Percentiles rank a stretch among this genome's conserved stretches.
phyloP scores from a whole-genome alignment of 1,140 invertebrate species.

The Ruditapes philippinarum region DNA sequence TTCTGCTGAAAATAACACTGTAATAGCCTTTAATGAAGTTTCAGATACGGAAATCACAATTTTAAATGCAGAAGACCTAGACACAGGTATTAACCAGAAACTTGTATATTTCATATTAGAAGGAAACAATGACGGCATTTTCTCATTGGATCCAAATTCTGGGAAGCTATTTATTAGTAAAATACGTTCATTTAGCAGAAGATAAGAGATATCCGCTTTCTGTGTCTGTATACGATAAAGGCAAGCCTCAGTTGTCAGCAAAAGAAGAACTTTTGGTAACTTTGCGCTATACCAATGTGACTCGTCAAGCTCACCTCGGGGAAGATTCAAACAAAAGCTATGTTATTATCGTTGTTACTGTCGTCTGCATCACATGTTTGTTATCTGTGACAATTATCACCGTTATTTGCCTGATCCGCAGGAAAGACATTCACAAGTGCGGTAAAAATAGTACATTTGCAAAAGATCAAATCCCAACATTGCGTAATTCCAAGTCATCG shows the following conservation, averaged over 20 bases:
- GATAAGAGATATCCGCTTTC: slow-evolving; percentile 64
- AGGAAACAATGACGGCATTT: slow-evolving; percentile 72
- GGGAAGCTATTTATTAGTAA: slow-evolving; percentile 70
- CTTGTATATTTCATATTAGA: slow-evolving; percentile 73
- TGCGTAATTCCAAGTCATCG: neutral
- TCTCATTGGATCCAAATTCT: slow-evolving; percentile 69
- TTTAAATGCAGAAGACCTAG: slow-evolving; percentile 66
- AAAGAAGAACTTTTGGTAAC: slow-evolving; percentile 61
- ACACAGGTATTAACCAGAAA: slow-evolving; percentile 70
- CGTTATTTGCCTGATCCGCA: slow-evolving; percentile 75
- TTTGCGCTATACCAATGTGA: slow-evolving; percentile 58
- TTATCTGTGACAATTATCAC: slow-evolving; percentile 76
- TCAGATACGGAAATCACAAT: slow-evolving; percentile 54
- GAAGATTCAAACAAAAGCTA: slow-evolving; percentile 68
- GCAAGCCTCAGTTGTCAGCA: slow-evolving; percentile 66
- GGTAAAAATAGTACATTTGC: neutral
- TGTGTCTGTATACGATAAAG: slow-evolving; percentile 73
- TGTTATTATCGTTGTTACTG: slow-evolving; percentile 75
- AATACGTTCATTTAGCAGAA: slow-evolving; percentile 57
- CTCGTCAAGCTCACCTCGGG: neutral
- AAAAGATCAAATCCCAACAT: neutral
- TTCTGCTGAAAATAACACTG: slow-evolving; percentile 16
- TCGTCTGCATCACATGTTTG: slow-evolving; percentile 76
- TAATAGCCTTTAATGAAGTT: slow-evolving; percentile 58
- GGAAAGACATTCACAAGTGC: slow-evolving; percentile 70